phyloP scores from a whole-genome alignment of 2,113 vertebrate genomes.

The Glareola pratincola region DNA sequence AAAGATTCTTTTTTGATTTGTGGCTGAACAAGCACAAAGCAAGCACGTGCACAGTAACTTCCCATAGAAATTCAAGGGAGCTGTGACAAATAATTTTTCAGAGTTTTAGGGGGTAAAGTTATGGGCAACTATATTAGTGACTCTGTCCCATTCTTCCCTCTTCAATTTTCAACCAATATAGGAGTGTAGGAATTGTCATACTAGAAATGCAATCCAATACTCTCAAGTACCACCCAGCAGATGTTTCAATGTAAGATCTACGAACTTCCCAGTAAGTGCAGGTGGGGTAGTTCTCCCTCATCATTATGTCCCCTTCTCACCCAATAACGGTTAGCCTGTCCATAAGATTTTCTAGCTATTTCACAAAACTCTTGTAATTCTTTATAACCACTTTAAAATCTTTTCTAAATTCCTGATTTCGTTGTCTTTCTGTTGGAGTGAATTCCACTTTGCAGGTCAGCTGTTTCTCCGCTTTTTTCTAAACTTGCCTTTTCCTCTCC shows the following conservation, averaged over 20 bases:
- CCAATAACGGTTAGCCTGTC: background rate
- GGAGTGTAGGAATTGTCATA: background rate
- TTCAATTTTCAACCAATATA: background rate
- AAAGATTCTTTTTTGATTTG: background rate
- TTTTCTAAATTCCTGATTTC: background rate
- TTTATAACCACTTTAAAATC: background rate
- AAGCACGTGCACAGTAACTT: background rate
- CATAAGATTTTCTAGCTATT: background rate
- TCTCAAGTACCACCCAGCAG: background rate
- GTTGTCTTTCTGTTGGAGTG: background rate
- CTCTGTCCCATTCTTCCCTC: background rate
- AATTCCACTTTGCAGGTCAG: accelerated
- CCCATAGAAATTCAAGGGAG: background rate
- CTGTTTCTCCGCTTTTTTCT: background rate
- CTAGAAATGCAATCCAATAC: accelerated
- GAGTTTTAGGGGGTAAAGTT: background rate
- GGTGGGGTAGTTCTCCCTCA: background rate
- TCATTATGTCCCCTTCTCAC: background rate
- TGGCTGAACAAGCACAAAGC: background rate
- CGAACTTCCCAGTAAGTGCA: background rate
- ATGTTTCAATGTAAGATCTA: background rate
- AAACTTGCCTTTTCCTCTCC: background rate
- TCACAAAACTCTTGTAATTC: background rate
- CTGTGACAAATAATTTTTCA: background rate
- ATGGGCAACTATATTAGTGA: background rate